phyloP scores from a whole-genome alignment of 2,888 invertebrate species.

The Agrochola litura region DNA sequence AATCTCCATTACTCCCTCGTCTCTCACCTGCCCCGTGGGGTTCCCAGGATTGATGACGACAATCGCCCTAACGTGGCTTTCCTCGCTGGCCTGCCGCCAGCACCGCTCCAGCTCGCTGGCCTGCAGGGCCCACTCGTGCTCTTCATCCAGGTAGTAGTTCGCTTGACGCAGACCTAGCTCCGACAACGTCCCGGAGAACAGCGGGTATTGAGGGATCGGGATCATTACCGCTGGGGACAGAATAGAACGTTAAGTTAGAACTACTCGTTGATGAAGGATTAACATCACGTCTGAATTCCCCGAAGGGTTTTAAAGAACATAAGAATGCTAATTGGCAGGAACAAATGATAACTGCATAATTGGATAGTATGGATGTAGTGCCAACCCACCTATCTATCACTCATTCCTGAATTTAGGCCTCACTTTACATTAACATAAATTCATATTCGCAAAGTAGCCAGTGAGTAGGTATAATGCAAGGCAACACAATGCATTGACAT shows the following conservation, averaged over 20 bases:
- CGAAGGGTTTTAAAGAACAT: background rate
- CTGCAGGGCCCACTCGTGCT: conserved; percentile 95
- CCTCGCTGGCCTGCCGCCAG: conserved; percentile 91
- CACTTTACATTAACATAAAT: background rate
- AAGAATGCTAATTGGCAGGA: conserved; percentile 5
- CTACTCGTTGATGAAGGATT: background rate
- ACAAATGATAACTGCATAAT: background rate
- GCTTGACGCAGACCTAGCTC: conserved; percentile 96
- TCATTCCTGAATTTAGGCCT: background rate
- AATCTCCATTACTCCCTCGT: background rate
- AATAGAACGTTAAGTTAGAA: background rate
- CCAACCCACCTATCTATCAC: no score
- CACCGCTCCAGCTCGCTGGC: conserved; percentile 93
- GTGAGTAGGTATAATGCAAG: background rate
- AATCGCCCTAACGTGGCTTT: conserved; percentile 94
- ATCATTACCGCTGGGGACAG: conserved; percentile 94
- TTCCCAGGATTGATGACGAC: conserved; percentile 99
- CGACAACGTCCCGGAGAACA: conserved; percentile 98
- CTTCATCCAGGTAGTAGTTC: conserved; percentile 97
- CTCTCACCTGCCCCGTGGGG: conserved; percentile 95
- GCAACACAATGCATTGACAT: background rate
- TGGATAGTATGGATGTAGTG: background rate
- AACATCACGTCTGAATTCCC: background rate
- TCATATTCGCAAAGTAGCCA: background rate
- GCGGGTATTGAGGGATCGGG: conserved; percentile 99